Conservation (phyloP, 2,797 vertebrate species). For the Crax fasciolata region DNA sequence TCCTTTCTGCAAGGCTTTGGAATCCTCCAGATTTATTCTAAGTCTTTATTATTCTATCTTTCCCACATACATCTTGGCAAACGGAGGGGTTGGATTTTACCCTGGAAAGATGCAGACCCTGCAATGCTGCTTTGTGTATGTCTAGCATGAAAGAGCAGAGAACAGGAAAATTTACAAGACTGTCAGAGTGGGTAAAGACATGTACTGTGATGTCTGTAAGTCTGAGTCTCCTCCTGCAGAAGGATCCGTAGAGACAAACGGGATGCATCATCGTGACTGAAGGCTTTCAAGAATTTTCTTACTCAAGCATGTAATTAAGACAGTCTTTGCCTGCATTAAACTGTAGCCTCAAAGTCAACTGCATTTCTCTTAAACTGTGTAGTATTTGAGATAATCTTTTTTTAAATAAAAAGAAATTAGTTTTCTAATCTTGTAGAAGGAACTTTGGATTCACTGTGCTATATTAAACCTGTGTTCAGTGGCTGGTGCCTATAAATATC, state of each 20-base stretch:
- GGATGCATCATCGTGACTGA: background rate
- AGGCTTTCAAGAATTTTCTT: slow-evolving; percentile 49
- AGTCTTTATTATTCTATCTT: background rate
- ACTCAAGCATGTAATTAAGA: background rate
- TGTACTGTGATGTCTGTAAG: background rate
- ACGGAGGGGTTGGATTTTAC: background rate
- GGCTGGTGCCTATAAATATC: background rate
- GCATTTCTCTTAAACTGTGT: background rate
- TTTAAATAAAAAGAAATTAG: slow-evolving; percentile 2
- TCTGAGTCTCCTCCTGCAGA: background rate
- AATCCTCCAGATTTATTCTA: background rate
- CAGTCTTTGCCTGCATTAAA: slow-evolving; percentile 15
- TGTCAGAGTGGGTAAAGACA: background rate
- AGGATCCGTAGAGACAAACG: background rate
- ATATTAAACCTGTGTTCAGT: background rate
- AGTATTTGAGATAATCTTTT: background rate
- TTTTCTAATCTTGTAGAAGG: slow-evolving; percentile 25
- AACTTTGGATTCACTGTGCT: background rate
- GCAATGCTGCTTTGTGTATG: background rate
- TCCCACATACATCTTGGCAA: background rate
- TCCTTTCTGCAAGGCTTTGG: background rate
- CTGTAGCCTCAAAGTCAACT: background rate
- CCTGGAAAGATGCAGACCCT: background rate
- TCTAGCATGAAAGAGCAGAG: background rate
- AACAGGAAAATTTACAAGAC: background rate